Evolutionary conservation across 2,888 invertebrate species (phyloP).

Genomic region (Habroteleia sp.): DNA sequence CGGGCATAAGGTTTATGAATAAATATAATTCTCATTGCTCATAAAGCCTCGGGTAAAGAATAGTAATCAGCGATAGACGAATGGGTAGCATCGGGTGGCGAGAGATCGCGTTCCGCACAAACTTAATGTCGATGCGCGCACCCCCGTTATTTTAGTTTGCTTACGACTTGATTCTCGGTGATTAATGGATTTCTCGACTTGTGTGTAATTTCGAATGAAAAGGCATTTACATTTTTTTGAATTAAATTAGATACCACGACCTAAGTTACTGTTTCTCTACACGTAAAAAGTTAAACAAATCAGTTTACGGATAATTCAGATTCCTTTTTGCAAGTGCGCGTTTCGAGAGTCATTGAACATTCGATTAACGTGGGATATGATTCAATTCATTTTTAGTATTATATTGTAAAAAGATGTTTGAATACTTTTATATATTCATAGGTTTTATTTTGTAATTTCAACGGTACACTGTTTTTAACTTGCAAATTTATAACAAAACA

Average conservation of each 20-base stretch:
- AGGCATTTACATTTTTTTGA: constrained; percentile 30
- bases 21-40: constrained; percentile 51
- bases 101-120: constrained; percentile 28
- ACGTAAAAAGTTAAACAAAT: constrained; percentile 8
- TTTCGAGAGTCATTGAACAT: too few species aligned
- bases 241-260: constrained; percentile 36
- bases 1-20: constrained; percentile 47
- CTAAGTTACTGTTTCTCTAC: constrained; percentile 6
- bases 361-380: too few species aligned
- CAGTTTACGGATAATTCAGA: not conserved
- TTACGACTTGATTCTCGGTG: constrained; percentile 55
- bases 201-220: constrained; percentile 51
- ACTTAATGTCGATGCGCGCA: constrained; percentile 40
- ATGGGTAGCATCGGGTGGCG: constrained; percentile 58
- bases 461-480: too few species aligned
- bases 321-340: too few species aligned
- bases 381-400: too few species aligned
- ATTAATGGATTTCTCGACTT: constrained; percentile 60
- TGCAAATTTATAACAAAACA: too few species aligned
- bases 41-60: constrained; percentile 50
- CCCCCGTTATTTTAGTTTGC: constrained; percentile 53
- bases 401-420: too few species aligned
- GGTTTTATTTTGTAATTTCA: too few species aligned
- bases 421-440: too few species aligned
- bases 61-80: constrained; percentile 46